Evolutionary conservation across 2,797 vertebrate genomes (phyloP), one percentile per base, ranked within the genome.

Genomic region (Smutsia gigantea): DNA sequence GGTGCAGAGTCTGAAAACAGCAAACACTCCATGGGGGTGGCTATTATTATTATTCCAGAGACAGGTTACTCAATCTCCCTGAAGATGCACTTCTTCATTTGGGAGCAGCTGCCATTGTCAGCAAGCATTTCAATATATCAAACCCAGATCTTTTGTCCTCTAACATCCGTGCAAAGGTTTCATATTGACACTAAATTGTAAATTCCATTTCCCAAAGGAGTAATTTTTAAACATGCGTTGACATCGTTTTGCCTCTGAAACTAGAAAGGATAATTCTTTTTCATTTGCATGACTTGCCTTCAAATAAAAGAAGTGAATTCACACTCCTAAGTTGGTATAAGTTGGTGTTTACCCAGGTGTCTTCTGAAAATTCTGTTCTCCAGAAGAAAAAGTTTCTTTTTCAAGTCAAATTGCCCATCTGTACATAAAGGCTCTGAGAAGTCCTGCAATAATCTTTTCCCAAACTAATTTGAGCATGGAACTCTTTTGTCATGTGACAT

Each of bases 161-260:
- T 92, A 57, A 31, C 31, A 84, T 90, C 31, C 39, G 75, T 0
- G 5, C 19, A 39, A 77, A 81, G 27, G 25, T 77, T 84, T 82
- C 87, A 15, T 81, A 81, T 14, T n/a, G 31, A 93, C 74, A 75
- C 49, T 55, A 68, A 89, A 78, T 10, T 75, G 68, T 77, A 78
- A 93, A 74, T 74, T 78, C 55, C 34, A 21, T 7, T 57, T 86
- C 68, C 29, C 34, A 79, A 59, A 92, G 75, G 75, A 74, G 31
- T 66, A 68, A 64, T 74, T 84, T 82, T 46, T 11, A 83, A 89
- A 74, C 10, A 7, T 34, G 53, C 11, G 1, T 42, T 66, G 53
- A 55, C 84, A 57, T 90, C 68, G 84, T 82, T 96, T 94, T 88
- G n/a, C 17, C 37, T 86, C 34, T 79, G 53, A 87, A 90, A 51